A percentile compares a stretch with the other conserved stretches of the same genome.
Evolutionary conservation across 1,140 invertebrate species (phyloP).

Genomic region (Teleogryllus occipitalis): DNA sequence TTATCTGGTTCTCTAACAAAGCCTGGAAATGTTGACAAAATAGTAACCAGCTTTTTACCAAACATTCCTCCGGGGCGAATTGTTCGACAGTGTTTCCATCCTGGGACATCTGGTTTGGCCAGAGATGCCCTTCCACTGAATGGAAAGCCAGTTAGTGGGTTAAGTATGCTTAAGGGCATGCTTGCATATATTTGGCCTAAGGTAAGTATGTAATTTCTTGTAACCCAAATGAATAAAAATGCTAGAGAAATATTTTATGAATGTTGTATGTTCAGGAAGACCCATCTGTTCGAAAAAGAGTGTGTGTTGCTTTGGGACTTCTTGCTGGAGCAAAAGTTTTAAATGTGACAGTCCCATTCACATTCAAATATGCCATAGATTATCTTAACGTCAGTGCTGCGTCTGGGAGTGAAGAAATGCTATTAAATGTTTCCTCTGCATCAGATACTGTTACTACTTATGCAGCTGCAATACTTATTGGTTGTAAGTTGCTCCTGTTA

Average conservation of each 20-base stretch:
- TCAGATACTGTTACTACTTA: constrained; percentile 62
- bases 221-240: neutral
- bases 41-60: constrained; percentile 20
- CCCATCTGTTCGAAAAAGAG: constrained; percentile 64
- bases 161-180: constrained; percentile 82
- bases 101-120: constrained; percentile 63
- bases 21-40: neutral
- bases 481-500: constrained; percentile 66
- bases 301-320: constrained; percentile 73
- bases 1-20: neutral
- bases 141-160: constrained; percentile 48
- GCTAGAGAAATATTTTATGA: constrained; percentile 16
- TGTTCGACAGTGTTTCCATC: constrained; percentile 81
- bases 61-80: constrained; percentile 44
- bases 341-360: constrained; percentile 92
- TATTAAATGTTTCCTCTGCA: constrained; percentile 58
- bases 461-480: constrained; percentile 73
- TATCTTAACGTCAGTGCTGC: constrained; percentile 61
- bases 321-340: constrained; percentile 75
- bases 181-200: constrained; percentile 92
- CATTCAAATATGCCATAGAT: constrained; percentile 93
- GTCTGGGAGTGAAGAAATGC: constrained; percentile 34
- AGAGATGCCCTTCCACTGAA: constrained; percentile 51
- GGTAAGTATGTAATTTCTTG: constrained; percentile 37
- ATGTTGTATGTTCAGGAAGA: constrained; percentile 53